phyloP scores from a whole-genome alignment of 30 jellyfish, hydroid and myxozoan genomes.

The Aurelia aurita complex sp. Pacific region DNA sequence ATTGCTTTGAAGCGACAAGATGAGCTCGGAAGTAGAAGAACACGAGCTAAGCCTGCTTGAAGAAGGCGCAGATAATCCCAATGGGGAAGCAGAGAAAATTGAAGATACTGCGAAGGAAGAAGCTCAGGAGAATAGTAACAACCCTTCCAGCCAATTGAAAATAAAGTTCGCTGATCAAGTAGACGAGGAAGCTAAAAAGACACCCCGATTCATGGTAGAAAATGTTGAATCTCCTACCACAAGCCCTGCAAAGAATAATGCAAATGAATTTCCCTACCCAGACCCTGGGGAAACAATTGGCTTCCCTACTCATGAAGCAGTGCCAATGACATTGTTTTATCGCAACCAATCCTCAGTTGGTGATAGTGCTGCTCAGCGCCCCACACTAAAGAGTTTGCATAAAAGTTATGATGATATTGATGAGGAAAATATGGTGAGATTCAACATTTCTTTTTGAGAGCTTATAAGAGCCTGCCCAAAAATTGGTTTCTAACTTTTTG shows the following conservation, averaged over 20 bases:
- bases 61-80: too few relatives aligned
- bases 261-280: constrained; percentile 42
- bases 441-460: too few relatives aligned
- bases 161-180: background rate
- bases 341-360: constrained; percentile 74
- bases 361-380: constrained; percentile 75
- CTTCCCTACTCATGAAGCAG: constrained; percentile 93
- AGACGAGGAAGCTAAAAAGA: constrained; percentile 1
- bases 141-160: constrained; percentile 2
- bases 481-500: too few relatives aligned
- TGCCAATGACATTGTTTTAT: constrained; percentile 90
- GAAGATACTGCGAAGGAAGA: too few relatives aligned
- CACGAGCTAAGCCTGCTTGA: too few relatives aligned
- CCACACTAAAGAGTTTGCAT: constrained; percentile 84
- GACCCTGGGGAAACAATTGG: constrained; percentile 68
- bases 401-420: constrained; percentile 78
- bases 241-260: constrained; percentile 4
- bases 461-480: too few relatives aligned
- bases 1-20: too few relatives aligned
- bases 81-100: too few relatives aligned
- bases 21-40: too few relatives aligned
- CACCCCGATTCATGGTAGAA: constrained; percentile 75
- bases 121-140: background rate
- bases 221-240: constrained; percentile 70
- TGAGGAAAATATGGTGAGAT: constrained; percentile 30